A percentile compares a stretch with the other conserved stretches of the same genome.
phyloP scores from a whole-genome alignment of 2,797 vertebrate genomes.

The Myotis findleyi region DNA sequence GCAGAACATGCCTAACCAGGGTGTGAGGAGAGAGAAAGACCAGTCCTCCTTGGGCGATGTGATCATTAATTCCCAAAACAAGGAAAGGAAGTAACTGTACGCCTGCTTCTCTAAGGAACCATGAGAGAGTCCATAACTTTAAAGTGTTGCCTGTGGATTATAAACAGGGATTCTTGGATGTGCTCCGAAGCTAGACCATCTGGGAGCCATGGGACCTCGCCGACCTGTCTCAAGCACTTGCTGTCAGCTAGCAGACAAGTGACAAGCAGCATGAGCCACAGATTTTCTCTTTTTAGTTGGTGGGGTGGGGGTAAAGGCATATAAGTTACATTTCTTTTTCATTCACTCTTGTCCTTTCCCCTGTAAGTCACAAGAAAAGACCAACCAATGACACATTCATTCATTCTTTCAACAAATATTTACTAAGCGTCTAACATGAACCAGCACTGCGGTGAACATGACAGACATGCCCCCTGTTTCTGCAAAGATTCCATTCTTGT shows the following conservation, averaged over 20 bases:
- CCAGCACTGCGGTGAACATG: background rate
- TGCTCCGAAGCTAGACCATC: background rate
- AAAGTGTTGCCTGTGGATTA: background rate
- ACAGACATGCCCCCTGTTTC: background rate
- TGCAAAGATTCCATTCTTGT: background rate
- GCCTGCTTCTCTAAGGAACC: constrained; percentile 57
- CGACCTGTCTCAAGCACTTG: background rate
- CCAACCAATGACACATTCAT: background rate
- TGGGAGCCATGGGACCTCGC: background rate
- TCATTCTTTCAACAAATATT: background rate
- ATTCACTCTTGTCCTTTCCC: background rate
- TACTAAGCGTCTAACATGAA: background rate
- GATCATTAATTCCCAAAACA: constrained; percentile 24
- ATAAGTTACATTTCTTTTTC: constrained; percentile 42
- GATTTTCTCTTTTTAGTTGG: constrained; percentile 21
- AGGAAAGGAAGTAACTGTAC: background rate
- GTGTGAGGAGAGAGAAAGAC: background rate
- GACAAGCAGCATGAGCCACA: background rate
- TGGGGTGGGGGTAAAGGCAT: background rate
- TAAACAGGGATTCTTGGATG: constrained; percentile 22
- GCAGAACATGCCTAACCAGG: background rate
- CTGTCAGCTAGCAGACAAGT: background rate
- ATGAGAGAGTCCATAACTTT: background rate
- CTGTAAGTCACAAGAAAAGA: background rate
- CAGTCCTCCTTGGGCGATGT: background rate